Base-by-base conservation (phyloP, 2,113 vertebrate genomes). In the Leucosticte australis region DNA sequence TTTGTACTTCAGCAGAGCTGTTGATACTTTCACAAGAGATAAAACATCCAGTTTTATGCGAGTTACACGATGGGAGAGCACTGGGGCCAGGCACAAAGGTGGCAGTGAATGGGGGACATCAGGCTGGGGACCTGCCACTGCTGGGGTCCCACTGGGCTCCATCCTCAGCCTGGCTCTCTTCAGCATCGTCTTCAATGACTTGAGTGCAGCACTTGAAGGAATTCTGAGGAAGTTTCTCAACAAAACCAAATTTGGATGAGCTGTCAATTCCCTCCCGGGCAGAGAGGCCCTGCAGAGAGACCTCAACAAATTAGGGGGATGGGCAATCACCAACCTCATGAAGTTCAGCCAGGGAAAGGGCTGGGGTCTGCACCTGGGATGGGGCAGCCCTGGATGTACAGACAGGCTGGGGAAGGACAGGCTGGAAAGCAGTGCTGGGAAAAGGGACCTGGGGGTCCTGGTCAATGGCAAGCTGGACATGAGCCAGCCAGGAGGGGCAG, bases 41-140 rank as follows among this genome's bases (percentile, higher is more conserved):
- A 44, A 77, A 52, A 27, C 1, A 0, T 19, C 37, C 62, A 52
- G 31, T 41, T 41, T 41, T 41, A 41, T 41, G 41, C 0, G 1
- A 42, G 37, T 31, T 67, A 26, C 31, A 44, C 0, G 0, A 2
- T 37, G 37, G 53, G 4, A 7, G 37, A 77, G 31, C 46, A 76
- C 1, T 3, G 3, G 63, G 26, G 26, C 26, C 62, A 68, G 52
- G 31, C 53, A 37, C 53, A 18, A 31, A 57, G 27, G 71, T 59
- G 8, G 6, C 7, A 31, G 24, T 7, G 71, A 26, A 6, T 30
- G 24, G 8, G 42, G 62, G 1, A 68, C 33, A 68, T 4, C 63
- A 86, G 53, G 14, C 22, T 77, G 71, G 46, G 33, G 11, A 27
- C 31, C 30, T 68, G 44, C 11, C 62, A 4, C 44, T 68, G 41